Percentiles rank a stretch among this genome's conserved stretches.
Conservation (phyloP, 2,888 invertebrate genomes). For the Agrotis puta region DNA sequence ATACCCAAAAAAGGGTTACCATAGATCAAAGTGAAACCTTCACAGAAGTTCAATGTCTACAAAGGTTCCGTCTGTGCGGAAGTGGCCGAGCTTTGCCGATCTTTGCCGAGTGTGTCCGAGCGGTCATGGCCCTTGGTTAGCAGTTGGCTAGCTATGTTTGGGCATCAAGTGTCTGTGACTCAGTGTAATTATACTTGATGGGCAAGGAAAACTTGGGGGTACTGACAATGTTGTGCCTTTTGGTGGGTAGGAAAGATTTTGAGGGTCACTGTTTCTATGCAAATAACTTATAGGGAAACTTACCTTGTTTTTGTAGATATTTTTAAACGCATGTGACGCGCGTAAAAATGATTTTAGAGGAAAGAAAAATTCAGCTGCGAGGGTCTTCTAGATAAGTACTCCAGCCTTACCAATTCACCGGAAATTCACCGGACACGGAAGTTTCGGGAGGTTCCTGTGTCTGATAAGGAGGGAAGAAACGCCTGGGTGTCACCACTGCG, state of each 20-base stretch:
- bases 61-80: slow-evolving; percentile 43
- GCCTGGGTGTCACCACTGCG: too few relatives aligned
- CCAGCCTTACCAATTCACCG: too few relatives aligned
- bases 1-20: slow-evolving; percentile 12
- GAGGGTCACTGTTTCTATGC: not conserved
- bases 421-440: too few relatives aligned
- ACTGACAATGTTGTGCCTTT: slow-evolving; percentile 9
- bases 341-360: too few relatives aligned
- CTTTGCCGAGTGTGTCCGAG: slow-evolving; percentile 38
- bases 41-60: slow-evolving; percentile 45
- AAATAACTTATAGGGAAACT: not conserved
- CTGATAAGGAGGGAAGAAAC: too few relatives aligned
- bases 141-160: slow-evolving; percentile 51
- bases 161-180: slow-evolving; percentile 55
- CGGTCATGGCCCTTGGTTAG: slow-evolving; percentile 57
- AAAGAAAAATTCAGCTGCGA: too few relatives aligned
- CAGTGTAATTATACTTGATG: slow-evolving; percentile 47
- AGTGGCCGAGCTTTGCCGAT: slow-evolving; percentile 46
- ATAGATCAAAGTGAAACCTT: slow-evolving; percentile 27
- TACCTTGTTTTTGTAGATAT: too few relatives aligned
- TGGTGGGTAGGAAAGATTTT: slow-evolving; percentile 14
- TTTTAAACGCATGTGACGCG: too few relatives aligned
- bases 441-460: too few relatives aligned
- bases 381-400: too few relatives aligned
- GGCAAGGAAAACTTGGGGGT: slow-evolving; percentile 32